phyloP scores from a whole-genome alignment of 2,797 vertebrate species.

The Emys orbicularis region DNA sequence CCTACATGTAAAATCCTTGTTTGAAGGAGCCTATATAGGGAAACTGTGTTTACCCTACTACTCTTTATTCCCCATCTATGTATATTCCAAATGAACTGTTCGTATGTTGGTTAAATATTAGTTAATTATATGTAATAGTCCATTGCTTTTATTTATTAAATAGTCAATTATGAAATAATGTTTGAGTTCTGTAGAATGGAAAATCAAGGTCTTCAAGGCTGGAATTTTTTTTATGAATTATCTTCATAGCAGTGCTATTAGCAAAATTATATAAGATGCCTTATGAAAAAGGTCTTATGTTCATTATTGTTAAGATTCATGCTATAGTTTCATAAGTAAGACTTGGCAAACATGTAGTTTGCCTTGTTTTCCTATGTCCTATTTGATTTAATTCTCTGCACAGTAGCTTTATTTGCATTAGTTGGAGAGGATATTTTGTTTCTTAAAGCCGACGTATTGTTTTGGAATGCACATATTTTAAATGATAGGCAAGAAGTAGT shows the following conservation, averaged over 20 bases:
- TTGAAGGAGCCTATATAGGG: background rate
- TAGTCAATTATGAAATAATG: background rate
- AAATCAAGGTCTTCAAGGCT: rapidly evolving
- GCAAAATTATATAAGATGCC: slow-evolving; percentile 16
- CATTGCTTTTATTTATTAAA: background rate
- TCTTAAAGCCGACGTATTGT: background rate
- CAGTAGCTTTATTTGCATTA: background rate
- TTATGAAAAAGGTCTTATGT: background rate
- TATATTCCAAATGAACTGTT: rapidly evolving
- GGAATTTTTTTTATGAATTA: background rate
- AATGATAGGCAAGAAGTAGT: background rate
- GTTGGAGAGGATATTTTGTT: slow-evolving; percentile 19
- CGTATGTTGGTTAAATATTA: background rate
- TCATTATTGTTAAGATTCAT: background rate
- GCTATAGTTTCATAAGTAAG: background rate
- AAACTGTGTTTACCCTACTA: background rate
- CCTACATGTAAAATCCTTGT: background rate
- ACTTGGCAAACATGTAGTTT: background rate
- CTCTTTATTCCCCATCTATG: background rate
- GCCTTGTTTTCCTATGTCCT: background rate
- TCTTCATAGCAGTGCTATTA: background rate
- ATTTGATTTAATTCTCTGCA: background rate
- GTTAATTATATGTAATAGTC: background rate
- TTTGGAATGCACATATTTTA: background rate
- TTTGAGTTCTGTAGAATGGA: background rate